phyloP scores from a whole-genome alignment of 2,797 vertebrate genomes.

The Stomatorhinus walkeri region DNA sequence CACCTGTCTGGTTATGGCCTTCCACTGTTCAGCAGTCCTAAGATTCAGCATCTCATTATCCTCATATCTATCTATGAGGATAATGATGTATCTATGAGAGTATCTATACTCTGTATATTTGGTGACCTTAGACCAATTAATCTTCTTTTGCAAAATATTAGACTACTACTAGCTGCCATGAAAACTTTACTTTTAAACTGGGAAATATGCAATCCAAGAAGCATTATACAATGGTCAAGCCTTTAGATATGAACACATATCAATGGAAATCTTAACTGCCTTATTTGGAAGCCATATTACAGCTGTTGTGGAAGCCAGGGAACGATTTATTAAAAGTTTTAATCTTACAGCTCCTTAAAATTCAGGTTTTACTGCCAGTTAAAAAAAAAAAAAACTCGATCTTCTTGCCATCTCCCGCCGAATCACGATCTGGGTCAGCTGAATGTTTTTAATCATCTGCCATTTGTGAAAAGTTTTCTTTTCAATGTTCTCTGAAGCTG shows the following conservation, averaged over 20 bases:
- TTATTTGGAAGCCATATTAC: neutral
- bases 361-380: neutral
- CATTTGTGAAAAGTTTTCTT: conserved; percentile 27
- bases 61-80: too few species aligned
- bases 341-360: neutral
- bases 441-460: conserved; percentile 22
- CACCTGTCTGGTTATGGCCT: neutral
- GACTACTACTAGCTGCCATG: neutral
- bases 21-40: neutral
- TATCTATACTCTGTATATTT: neutral
- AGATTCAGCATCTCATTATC: neutral
- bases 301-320: neutral
- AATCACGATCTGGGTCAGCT: neutral
- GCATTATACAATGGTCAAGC: neutral
- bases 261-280: neutral
- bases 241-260: neutral
- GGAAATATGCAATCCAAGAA: neutral
- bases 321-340: neutral
- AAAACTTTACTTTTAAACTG: neutral
- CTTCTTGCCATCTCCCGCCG: neutral
- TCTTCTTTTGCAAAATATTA: neutral
- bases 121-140: neutral
- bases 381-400: neutral
- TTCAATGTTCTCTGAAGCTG: conserved; percentile 27
- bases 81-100: too few species aligned